Conservation (phyloP, 2,797 vertebrate species). For the Sternarchorhynchus goeldii region DNA sequence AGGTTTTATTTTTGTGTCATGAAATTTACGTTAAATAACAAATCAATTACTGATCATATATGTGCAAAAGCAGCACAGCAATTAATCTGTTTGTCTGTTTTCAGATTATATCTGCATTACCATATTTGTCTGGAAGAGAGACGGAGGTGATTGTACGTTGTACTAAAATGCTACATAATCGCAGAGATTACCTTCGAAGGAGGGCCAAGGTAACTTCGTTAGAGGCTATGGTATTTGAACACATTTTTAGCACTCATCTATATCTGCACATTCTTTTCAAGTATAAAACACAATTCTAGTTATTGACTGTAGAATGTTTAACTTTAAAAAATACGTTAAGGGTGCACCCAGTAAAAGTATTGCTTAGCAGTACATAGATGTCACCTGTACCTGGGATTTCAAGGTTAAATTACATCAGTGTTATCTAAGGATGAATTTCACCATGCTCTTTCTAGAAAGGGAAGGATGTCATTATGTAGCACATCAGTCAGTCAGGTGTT, state of each 20-base stretch:
- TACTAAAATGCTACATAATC: constrained; percentile 63
- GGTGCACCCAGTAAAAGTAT: no score
- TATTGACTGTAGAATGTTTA: no score
- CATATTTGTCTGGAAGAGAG: constrained; percentile 56
- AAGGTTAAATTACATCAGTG: no score
- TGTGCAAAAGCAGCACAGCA: neutral
- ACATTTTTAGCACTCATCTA: neutral
- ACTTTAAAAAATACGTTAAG: no score
- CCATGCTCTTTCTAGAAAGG: neutral
- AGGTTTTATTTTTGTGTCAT: constrained; percentile 39
- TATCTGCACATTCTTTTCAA: no score
- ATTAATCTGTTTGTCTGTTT: constrained; percentile 22
- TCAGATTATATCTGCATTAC: constrained; percentile 58
- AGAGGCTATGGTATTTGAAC: neutral
- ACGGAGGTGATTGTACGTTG: constrained; percentile 59
- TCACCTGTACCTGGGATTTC: no score
- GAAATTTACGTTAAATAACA: neutral
- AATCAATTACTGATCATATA: neutral
- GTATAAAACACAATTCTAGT: no score
- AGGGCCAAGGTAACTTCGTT: constrained; percentile 52
- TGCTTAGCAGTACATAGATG: no score
- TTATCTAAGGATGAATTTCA: constrained; percentile 1
- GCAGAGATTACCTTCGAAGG: constrained; percentile 59
- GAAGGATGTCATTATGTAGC: neutral
- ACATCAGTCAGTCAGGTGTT: constrained; percentile 6